Evolutionary conservation across 2,113 vertebrate genomes (phyloP).

Genomic region (Periophthalmodon schlosseri): DNA sequence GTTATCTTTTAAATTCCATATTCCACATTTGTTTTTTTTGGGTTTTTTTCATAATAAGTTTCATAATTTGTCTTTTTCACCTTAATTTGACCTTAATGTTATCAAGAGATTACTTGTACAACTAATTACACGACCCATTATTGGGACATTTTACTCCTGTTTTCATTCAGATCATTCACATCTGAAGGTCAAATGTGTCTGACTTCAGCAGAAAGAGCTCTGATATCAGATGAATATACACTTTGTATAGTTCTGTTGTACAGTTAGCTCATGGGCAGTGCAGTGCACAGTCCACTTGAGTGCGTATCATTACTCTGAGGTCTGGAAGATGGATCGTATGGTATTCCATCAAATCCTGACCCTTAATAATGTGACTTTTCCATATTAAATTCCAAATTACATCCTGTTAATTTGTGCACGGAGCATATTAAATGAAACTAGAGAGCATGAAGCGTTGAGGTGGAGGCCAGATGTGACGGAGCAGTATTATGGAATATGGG

Average conservation of each 20-base stretch:
- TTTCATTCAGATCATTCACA: background rate
- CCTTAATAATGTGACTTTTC: constrained; percentile 57
- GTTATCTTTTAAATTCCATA: too few relatives aligned
- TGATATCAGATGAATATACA: background rate
- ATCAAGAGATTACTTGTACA: too few relatives aligned
- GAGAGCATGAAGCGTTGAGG: constrained; percentile 65
- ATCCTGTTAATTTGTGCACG: constrained; percentile 66
- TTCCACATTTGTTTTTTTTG: too few relatives aligned
- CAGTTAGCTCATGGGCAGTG: background rate
- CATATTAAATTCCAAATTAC: constrained; percentile 70
- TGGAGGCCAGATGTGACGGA: constrained; percentile 55
- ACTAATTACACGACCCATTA: background rate
- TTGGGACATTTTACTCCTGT: background rate
- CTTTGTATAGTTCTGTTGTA: background rate
- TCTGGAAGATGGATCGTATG: constrained; percentile 56
- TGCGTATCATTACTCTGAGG: constrained; percentile 37
- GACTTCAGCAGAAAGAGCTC: background rate
- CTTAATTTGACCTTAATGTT: too few relatives aligned
- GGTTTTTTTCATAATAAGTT: too few relatives aligned
- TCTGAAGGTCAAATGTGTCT: background rate
- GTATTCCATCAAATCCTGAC: constrained; percentile 61
- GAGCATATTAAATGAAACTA: constrained; percentile 72
- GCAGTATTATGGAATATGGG: constrained; percentile 47
- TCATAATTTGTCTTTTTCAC: too few relatives aligned
- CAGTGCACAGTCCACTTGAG: constrained; percentile 38